A percentile compares a stretch with the other conserved stretches of the same genome.
phyloP scores from a whole-genome alignment of 92 coral and sea anemone species.

The Meandrina meandrites region DNA sequence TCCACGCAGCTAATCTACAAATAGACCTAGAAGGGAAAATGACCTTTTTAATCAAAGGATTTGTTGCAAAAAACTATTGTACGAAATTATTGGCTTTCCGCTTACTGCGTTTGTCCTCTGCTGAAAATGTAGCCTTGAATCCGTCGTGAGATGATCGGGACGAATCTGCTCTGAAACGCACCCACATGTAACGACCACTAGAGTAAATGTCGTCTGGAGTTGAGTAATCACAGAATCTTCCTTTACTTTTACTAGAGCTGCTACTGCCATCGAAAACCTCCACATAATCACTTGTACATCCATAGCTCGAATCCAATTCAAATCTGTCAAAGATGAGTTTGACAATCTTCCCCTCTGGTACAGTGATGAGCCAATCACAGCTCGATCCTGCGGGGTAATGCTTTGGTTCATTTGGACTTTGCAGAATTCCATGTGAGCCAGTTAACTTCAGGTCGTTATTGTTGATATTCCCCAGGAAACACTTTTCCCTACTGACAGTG shows the following conservation, averaged over 20 bases:
- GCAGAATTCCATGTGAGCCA: background rate
- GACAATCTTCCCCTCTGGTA: constrained; percentile 12
- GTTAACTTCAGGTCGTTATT: background rate
- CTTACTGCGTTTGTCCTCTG: background rate
- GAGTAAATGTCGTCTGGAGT: constrained; percentile 37
- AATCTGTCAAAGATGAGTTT: constrained; percentile 22
- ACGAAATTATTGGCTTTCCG: too few species aligned
- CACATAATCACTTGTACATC: constrained; percentile 46
- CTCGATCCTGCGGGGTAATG: background rate
- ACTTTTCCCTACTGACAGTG: background rate
- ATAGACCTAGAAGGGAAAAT: too few species aligned
- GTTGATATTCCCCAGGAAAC: background rate
- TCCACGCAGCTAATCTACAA: too few species aligned
- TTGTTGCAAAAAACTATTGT: too few species aligned
- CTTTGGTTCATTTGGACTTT: background rate
- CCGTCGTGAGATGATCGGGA: background rate
- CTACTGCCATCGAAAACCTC: constrained; percentile 50
- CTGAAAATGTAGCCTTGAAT: background rate
- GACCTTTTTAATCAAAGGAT: too few species aligned
- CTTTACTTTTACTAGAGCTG: constrained; percentile 15
- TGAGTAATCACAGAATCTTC: constrained; percentile 39
- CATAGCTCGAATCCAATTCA: constrained; percentile 20
- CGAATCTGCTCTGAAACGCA: constrained; percentile 23
- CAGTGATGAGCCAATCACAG: constrained; percentile 39
- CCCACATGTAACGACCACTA: constrained; percentile 9